Base-by-base conservation (phyloP, 2,888 invertebrate species). In the Amphipoea oculea region DNA sequence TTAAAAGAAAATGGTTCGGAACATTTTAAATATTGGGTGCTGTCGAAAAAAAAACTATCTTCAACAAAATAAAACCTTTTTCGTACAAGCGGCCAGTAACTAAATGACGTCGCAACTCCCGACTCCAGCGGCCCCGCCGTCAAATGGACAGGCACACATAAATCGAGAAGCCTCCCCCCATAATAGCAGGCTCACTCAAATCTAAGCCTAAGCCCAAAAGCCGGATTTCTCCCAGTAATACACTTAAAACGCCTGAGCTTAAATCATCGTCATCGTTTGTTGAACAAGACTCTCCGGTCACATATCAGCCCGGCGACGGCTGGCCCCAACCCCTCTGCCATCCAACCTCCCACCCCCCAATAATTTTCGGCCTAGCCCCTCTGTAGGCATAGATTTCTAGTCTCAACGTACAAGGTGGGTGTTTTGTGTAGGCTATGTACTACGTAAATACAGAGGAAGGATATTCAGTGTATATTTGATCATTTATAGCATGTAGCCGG, bases 241-340 rank as follows among this genome's bases (percentile, higher is more conserved):
- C 96, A 97, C 96, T 97, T 97, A 97, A 96, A 97, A 96, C 96
- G 96, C 93, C 95, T 94, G 94, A 95, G 96, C 96, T 96, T 97
- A 97, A 96, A 97, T 96, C 96, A 97, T 97, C 96, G 96, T 97
- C 96, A 96, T 96, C 96, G 96, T 97, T 97, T 97, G 96, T 96
- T 97, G 96, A 96, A 96, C 96, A 97, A 96, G 96, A 96, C 96
- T 96, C 96, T 95, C 96, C 95, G 96, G 96, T 96, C 96, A 97
- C 96, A 96, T 96, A 96, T 96, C 96, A 96, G 95, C 90, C 91
- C 92, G 93, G 93, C 94, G 95, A 94, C 94, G 94, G 92, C 92
- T 88, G 89, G 90, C 90, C 91, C 88, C 87, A 77, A 81, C 82
- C 89, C 84, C 82, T 67, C 17, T 1, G 54, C 76, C 86, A 86